Base-by-base conservation (phyloP, 2,113 vertebrate genomes). In the Erythrolamprus reginae region DNA sequence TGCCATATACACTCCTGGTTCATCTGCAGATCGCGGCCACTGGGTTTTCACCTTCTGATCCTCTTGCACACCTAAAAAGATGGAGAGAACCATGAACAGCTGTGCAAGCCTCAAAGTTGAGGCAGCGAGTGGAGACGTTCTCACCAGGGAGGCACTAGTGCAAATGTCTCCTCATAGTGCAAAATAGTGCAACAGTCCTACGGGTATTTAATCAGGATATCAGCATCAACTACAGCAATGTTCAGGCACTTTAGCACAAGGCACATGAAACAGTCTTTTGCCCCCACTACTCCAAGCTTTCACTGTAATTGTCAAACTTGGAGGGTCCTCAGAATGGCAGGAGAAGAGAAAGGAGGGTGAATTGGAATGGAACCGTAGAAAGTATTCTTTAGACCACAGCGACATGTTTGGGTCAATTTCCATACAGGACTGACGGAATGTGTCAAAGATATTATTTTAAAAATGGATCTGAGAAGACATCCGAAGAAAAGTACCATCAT, bases 21-120 rank as follows among this genome's bases (percentile, higher is more conserved):
- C 98, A 92, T 99, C 99, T 0, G 99, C 99, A 89, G 99, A 99
- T 94, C 99, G 97, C 1, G 99, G 98, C 96, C 98, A 98, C 97
- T 99, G 99, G 28, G 98, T 99, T 96, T 99, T 99, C 97, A 99
- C 99, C 97, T 98, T 99, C 95, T 98, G 98, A 92, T 99, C 98
- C 92, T 99, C 98, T 93, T 99, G 98, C 0, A 96, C 92, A 0
- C 98, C 99, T 99, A 90, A 83, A 77, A 95, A 96, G 93, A 95
- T 24, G 89, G 92, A 95, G 0, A 52, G 52, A 56, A 5, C 0
- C 28, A 88, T 97, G 96, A 95, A 89, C 90, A 26, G 2, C 5
- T 52, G 70, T 84, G 52, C n/a, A 1, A 9, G 10, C 28, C 33
- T 47, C 21, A 10, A 23, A 42, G 28, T 52, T 38, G 3, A n/a